Conservation (phyloP, 2,888 invertebrate genomes). For the Himalopsyche tibetana region DNA sequence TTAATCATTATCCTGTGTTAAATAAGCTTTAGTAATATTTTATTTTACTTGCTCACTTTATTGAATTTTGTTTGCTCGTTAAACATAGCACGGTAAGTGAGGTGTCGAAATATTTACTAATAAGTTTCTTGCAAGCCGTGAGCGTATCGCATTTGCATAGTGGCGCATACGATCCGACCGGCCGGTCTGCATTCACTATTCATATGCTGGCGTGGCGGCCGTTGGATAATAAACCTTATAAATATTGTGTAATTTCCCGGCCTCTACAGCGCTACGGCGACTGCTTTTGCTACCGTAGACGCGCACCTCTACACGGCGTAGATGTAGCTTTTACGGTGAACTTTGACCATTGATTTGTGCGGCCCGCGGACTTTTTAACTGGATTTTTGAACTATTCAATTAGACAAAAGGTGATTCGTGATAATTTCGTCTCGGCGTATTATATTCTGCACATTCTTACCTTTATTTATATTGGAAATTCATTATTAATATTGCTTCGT, state of each 20-base stretch:
- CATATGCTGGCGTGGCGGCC: slow-evolving; percentile 47
- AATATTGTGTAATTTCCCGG: slow-evolving; percentile 59
- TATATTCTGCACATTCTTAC: too few species aligned
- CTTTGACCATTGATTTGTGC: slow-evolving; percentile 15
- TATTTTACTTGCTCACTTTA: not conserved
- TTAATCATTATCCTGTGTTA: too few species aligned
- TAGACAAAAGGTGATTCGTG: too few species aligned
- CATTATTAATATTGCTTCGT: too few species aligned
- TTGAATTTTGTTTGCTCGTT: not conserved
- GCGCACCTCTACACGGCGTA: slow-evolving; percentile 5
- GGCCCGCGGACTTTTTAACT: not conserved
- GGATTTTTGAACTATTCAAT: too few species aligned
- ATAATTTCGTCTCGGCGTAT: too few species aligned
- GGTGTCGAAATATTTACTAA: slow-evolving; percentile 26
- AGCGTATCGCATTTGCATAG: slow-evolving; percentile 51
- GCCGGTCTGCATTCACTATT: slow-evolving; percentile 41
- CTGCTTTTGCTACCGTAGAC: slow-evolving; percentile 29
- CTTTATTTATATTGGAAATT: too few species aligned
- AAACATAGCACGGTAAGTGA: not conserved
- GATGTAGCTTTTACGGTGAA: not conserved
- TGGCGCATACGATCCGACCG: slow-evolving; percentile 47
- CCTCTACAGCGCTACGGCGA: not conserved
- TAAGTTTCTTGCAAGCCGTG: slow-evolving; percentile 45
- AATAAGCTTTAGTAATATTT: too few species aligned
- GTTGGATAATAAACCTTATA: slow-evolving; percentile 63